Percentiles rank a stretch among this genome's conserved stretches.
These are phyloP conservation scores for Cyclophora albipunctata DNA, from an alignment of 2,888 invertebrate genomes.

Conservation along the genomic window DNA sequence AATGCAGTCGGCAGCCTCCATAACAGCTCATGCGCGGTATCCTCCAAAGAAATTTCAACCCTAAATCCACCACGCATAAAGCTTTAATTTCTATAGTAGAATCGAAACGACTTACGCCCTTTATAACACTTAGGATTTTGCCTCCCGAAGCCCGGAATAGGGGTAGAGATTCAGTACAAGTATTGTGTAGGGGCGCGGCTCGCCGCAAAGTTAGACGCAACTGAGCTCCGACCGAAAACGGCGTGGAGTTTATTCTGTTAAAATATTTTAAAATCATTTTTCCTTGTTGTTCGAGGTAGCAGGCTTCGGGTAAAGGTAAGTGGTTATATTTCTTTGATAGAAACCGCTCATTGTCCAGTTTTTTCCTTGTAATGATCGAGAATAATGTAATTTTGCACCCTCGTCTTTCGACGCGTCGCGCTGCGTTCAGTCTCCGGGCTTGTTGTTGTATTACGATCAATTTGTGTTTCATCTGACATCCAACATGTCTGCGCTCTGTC, in stretches of 20 bases:
- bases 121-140: conserved; percentile 27
- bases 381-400: conserved; percentile 50
- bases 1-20: conserved; percentile 69
- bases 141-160: conserved; percentile 70
- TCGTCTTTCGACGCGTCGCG: conserved; percentile 39
- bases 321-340: conserved; percentile 22
- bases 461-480: conserved; percentile 37
- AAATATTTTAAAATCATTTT: conserved; percentile 36
- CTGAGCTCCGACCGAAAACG: conserved; percentile 65
- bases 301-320: conserved; percentile 36
- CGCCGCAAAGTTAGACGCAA: conserved; percentile 75
- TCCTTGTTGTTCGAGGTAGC: conserved; percentile 9
- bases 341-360: conserved; percentile 19
- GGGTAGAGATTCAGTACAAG: conserved; percentile 76
- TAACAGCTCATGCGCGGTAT: conserved; percentile 37
- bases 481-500: conserved; percentile 13
- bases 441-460: conserved; percentile 62
- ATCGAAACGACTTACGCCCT: conserved; percentile 28
- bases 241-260: conserved; percentile 47
- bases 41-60: conserved; percentile 22
- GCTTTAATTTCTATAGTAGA: conserved; percentile 18
- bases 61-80: conserved; percentile 15
- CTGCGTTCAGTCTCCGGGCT: conserved; percentile 61
- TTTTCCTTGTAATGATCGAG: conserved; percentile 47
- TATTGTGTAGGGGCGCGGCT: conserved; percentile 74